phyloP scores from a whole-genome alignment of 2,113 vertebrate species.

The Arizona elegans region DNA sequence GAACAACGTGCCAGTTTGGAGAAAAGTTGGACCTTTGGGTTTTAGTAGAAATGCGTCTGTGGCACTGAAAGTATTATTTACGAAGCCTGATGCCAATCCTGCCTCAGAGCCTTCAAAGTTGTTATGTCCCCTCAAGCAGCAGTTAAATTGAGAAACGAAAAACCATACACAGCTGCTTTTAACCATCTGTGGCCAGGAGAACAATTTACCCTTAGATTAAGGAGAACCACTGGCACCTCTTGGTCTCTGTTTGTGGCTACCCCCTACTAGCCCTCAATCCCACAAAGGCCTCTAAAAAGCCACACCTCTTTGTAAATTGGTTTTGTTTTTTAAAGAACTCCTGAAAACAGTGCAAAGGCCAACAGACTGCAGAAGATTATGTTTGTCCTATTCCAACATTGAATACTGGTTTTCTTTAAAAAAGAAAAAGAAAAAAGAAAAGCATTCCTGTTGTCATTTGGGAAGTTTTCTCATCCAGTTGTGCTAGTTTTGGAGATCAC shows the following conservation, averaged over 20 bases:
- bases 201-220: background rate
- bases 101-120: background rate
- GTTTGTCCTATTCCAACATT: background rate
- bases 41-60: background rate
- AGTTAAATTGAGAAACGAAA: background rate
- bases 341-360: background rate
- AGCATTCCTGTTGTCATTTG: background rate
- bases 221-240: background rate
- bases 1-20: background rate
- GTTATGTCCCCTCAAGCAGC: background rate
- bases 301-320: background rate
- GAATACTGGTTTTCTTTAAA: background rate
- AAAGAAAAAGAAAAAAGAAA: too few species aligned
- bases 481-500: background rate
- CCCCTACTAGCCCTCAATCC: background rate
- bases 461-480: background rate
- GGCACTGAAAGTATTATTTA: background rate
- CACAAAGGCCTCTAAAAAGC: background rate
- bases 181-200: background rate
- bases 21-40: background rate
- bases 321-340: background rate
- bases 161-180: background rate
- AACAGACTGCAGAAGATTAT: background rate
- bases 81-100: background rate
- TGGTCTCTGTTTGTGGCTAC: constrained; percentile 1